Base-by-base conservation (phyloP, 2,888 invertebrate genomes). In the Muschampia plurimacula region DNA sequence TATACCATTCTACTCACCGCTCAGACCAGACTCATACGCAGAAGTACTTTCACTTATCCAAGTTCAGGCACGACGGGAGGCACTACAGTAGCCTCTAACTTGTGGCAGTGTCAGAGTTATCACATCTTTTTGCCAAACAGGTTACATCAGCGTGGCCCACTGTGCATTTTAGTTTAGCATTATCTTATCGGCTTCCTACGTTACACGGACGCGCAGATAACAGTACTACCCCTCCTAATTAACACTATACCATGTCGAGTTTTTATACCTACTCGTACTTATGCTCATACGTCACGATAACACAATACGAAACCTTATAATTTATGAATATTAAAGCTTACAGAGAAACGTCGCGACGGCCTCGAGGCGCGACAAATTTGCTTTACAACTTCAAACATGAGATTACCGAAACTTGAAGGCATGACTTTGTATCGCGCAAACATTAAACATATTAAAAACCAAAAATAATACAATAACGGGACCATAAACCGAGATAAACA, bases 401-500 rank as follows among this genome's bases (percentile, higher is more conserved):
- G 79, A 84, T 81, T 86, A 83, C 82, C 74, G 72, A 80, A 82
- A 84, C 82, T 85, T 87, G 85, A 80, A 82, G 86, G 84, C 86
- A 85, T 85, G 86, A 86, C 86, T 84, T 63, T 64, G 69, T 76
- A 75, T 75, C 78, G 86, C 86, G 85, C 87, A 89, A 89, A 89
- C 88, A 88, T 87, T 86, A 85, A 69, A 72, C n/a, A 59, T 2
- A 55, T 67, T 72, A 62, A 82, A 77, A 81, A 72, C 77, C 66
- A 84, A 86, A 72, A 84, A 79, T 85, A 86, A 85, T 87, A 90
- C 84, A 89, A 88, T 88, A 88, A 88, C 8, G 82, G 80, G 83
- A 86, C 81, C 83, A 87, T 90, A 89, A 90, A 83, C 79, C 82
- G 79, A 84, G 84, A 55, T 84, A 86, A 91, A 90, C 83, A 93